Conservation (phyloP, 2,888 invertebrate genomes). For the Amblyjoppa proteus region DNA sequence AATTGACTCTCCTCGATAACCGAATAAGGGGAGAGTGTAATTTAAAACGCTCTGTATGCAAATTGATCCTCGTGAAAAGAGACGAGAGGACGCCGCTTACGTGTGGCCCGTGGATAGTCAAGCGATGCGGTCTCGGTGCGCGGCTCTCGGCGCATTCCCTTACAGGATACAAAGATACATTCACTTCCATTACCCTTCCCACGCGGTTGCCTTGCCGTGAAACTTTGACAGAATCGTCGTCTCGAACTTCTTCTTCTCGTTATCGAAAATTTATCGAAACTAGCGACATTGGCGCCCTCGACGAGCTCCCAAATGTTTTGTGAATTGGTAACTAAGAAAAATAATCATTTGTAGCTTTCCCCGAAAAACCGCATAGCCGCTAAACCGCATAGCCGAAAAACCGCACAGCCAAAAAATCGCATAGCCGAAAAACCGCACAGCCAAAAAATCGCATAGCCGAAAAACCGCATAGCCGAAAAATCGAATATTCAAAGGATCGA, state of each 20-base stretch:
- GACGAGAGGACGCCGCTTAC: neutral
- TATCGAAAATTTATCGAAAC: neutral
- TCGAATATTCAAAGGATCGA: too few relatives aligned
- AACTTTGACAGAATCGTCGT: slow-evolving; percentile 7
- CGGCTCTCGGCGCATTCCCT: slow-evolving; percentile 51
- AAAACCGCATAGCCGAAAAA: too few relatives aligned
- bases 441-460: too few relatives aligned
- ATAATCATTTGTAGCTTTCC: too few relatives aligned
- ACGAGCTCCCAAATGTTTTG: too few relatives aligned
- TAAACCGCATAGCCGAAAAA: too few relatives aligned
- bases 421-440: too few relatives aligned
- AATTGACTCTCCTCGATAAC: slow-evolving; percentile 71
- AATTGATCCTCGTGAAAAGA: slow-evolving; percentile 61
- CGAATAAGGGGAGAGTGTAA: slow-evolving; percentile 70
- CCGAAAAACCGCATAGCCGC: too few relatives aligned
- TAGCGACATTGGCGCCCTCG: too few relatives aligned
- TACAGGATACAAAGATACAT: slow-evolving; percentile 51
- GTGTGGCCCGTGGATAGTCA: slow-evolving; percentile 13
- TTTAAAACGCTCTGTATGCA: slow-evolving; percentile 73
- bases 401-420: too few relatives aligned
- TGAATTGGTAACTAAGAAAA: too few relatives aligned
- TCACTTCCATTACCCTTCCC: slow-evolving; percentile 50
- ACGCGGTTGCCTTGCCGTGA: slow-evolving; percentile 33
- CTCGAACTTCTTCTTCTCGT: neutral
- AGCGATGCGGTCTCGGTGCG: slow-evolving; percentile 35